phyloP scores from a whole-genome alignment of 2,888 invertebrate genomes.

The Acleris cristana region DNA sequence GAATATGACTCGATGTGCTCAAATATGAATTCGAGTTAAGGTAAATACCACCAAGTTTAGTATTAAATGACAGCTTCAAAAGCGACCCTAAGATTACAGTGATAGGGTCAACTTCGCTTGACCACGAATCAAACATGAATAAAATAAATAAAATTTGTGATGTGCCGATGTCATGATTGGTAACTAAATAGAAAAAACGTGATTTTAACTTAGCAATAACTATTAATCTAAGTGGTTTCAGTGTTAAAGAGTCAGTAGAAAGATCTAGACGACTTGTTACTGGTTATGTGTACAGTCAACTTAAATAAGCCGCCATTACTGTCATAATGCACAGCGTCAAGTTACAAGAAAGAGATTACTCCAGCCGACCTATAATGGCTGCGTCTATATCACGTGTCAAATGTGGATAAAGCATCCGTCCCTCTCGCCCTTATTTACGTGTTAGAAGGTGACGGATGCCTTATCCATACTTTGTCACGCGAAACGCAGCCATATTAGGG shows the following conservation, averaged over 20 bases:
- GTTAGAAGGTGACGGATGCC: too few relatives aligned
- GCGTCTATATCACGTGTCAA: too few relatives aligned
- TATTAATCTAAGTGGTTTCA: constrained; percentile 25
- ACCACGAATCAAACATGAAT: constrained; percentile 1
- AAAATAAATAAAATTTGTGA: constrained; percentile 20
- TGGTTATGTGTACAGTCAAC: not conserved
- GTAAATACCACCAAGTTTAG: not conserved
- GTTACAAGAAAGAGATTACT: too few relatives aligned
- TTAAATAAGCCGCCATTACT: too few relatives aligned
- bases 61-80: constrained; percentile 2
- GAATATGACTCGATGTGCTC: too few relatives aligned
- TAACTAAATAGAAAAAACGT: constrained; percentile 23
- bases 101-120: not conserved
- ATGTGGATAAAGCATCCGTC: too few relatives aligned
- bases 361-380: too few relatives aligned
- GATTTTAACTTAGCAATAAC: constrained; percentile 19
- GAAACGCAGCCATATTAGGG: too few relatives aligned
- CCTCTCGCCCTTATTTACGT: too few relatives aligned
- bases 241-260: constrained; percentile 2
- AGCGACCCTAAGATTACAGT: not conserved
- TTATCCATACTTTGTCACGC: too few relatives aligned
- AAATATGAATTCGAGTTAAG: not conserved
- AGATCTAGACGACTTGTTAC: not conserved
- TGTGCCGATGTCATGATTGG: constrained; percentile 32
- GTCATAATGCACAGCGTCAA: too few relatives aligned